Conservation (phyloP, 2,113 vertebrate genomes). For the Saccopteryx leptura region DNA sequence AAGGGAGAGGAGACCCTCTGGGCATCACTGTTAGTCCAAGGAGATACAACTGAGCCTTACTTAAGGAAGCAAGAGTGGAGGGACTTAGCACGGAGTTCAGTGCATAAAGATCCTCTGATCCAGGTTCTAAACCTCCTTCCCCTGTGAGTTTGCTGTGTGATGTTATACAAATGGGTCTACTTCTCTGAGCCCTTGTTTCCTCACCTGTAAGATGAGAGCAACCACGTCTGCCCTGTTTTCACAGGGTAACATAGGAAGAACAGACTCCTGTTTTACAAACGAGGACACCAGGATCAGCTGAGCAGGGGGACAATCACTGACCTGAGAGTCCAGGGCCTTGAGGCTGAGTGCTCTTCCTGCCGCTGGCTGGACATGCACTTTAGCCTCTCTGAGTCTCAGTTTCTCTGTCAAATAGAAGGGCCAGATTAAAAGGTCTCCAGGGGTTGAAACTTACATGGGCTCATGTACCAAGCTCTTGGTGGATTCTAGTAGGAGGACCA, state of each 20-base stretch:
- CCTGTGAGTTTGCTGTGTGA: neutral
- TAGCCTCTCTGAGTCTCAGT: neutral
- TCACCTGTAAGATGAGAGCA: neutral
- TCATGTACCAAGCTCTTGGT: neutral
- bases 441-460: neutral
- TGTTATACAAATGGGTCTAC: accelerated
- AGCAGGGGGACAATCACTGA: neutral
- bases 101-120: neutral
- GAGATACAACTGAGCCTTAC: neutral
- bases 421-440: neutral
- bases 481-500: neutral
- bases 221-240: neutral
- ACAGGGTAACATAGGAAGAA: neutral
- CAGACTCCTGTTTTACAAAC: neutral
- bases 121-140: neutral
- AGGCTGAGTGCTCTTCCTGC: neutral
- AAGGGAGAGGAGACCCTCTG: neutral
- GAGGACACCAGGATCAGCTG: neutral
- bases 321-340: neutral
- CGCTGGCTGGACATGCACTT: neutral
- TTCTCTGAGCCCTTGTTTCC: neutral
- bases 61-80: neutral
- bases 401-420: neutral
- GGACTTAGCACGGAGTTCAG: neutral
- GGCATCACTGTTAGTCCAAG: neutral